Conservation (phyloP, 2,113 vertebrate species). For the Sisor rabdophorus region DNA sequence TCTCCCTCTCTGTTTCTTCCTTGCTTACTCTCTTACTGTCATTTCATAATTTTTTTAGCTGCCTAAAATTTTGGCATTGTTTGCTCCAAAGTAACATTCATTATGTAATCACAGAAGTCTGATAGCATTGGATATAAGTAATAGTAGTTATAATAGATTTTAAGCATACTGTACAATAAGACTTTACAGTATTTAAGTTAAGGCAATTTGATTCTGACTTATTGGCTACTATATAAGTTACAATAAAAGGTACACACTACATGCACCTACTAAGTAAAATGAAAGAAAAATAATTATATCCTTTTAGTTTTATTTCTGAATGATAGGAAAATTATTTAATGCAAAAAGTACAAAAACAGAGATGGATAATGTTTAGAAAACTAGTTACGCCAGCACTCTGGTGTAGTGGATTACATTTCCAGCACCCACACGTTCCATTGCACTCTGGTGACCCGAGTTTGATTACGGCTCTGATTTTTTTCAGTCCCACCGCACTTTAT, state of each 20-base stretch:
- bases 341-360: not conserved
- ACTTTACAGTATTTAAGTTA: not conserved
- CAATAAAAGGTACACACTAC: not conserved
- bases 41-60: slow-evolving; percentile 9
- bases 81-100: not conserved
- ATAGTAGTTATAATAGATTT: too few species aligned
- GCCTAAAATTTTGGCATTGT: too few species aligned
- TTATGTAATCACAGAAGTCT: not conserved
- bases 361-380: not conserved
- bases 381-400: too few species aligned
- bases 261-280: not conserved
- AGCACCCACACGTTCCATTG: too few species aligned
- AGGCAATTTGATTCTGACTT: not conserved
- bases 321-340: not conserved
- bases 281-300: not conserved
- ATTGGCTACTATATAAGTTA: not conserved
- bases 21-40: slow-evolving; percentile 38
- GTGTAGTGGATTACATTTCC: too few species aligned
- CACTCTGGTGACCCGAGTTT: too few species aligned
- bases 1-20: slow-evolving; percentile 2
- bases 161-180: too few species aligned
- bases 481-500: too few species aligned
- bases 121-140: not conserved
- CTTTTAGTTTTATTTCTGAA: not conserved
- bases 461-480: too few species aligned